Percentiles rank a stretch among this genome's conserved stretches.
phyloP scores from a whole-genome alignment of 2,113 vertebrate species.

The Struthio camelus region DNA sequence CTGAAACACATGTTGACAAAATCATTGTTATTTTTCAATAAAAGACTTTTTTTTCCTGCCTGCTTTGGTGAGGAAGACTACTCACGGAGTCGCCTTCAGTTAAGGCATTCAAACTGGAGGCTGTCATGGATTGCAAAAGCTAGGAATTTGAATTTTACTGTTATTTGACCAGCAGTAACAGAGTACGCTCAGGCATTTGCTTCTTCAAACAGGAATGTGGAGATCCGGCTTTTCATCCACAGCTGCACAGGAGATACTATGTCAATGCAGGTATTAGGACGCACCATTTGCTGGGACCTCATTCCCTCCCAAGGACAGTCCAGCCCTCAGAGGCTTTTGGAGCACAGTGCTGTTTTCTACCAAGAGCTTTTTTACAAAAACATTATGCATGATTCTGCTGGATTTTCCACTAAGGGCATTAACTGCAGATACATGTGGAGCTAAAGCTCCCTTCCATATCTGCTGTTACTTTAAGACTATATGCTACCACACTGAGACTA shows the following conservation, averaged over 20 bases:
- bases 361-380: neutral
- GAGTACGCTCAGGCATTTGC: neutral
- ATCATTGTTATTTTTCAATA: neutral
- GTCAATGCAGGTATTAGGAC: neutral
- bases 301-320: neutral
- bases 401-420: neutral
- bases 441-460: neutral
- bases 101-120: neutral
- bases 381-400: neutral
- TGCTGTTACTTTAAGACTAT: neutral
- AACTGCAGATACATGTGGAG: neutral
- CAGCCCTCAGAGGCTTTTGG: neutral
- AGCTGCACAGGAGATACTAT: neutral
- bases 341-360: neutral
- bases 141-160: neutral
- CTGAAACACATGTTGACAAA: neutral
- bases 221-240: neutral
- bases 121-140: neutral
- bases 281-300: neutral
- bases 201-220: neutral
- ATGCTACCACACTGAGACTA: neutral
- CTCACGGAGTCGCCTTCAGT: neutral
- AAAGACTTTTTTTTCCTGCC: neutral
- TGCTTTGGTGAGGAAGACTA: neutral
- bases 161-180: neutral